Percentiles rank a stretch among this genome's conserved stretches.
These are phyloP conservation scores for Syngnathus floridae DNA, from an alignment of 2,113 vertebrate species.

Conservation along the genomic window DNA sequence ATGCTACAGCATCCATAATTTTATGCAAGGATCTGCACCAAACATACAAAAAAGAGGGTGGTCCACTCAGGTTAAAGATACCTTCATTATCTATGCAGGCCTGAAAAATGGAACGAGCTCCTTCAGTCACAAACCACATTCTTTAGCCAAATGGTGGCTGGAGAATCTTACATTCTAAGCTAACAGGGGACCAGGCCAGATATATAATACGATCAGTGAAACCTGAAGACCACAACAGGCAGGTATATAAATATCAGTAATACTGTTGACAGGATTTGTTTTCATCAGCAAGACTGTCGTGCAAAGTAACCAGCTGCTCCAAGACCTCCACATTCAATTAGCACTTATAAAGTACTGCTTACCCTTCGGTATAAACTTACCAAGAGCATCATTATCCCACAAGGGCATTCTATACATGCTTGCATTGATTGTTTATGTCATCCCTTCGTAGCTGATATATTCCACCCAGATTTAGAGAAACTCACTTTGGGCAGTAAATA, in stretches of 20 bases:
- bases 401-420: background rate
- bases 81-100: too few species aligned
- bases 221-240: constrained; percentile 11
- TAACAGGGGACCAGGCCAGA: background rate
- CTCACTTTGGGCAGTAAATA: too few species aligned
- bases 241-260: constrained; percentile 18
- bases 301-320: background rate
- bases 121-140: background rate
- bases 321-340: background rate
- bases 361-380: background rate
- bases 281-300: background rate
- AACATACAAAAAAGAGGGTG: too few species aligned
- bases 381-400: background rate
- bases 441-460: too few species aligned
- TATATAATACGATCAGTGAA: constrained; percentile 13
- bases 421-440: too few species aligned
- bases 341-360: background rate
- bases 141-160: background rate
- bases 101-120: too few species aligned
- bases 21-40: too few species aligned
- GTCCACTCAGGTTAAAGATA: too few species aligned
- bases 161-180: background rate
- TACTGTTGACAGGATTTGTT: constrained; percentile 4
- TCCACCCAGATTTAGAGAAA: too few species aligned
- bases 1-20: too few species aligned